Conservation (phyloP, 2,113 vertebrate genomes). For the Ictalurus punctatus region DNA sequence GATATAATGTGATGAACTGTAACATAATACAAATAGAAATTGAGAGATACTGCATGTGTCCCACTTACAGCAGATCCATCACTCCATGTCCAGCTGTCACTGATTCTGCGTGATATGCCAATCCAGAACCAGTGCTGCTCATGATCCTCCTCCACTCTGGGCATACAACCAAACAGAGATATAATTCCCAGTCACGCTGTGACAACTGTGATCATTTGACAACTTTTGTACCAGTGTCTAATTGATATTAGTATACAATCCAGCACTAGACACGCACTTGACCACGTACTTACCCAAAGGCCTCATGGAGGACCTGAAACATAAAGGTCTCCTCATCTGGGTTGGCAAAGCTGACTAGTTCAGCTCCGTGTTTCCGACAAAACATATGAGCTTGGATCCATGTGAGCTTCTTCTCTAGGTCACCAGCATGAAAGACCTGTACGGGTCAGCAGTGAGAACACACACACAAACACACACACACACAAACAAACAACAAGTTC, state of each 20-base stretch:
- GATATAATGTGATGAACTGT: background rate
- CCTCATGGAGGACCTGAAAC: slow-evolving; percentile 83
- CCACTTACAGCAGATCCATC: slow-evolving; percentile 89
- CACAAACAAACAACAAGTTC: background rate
- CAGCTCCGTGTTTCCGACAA: slow-evolving; percentile 82
- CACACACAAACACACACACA: background rate
- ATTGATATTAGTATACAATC: background rate
- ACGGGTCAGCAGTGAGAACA: background rate
- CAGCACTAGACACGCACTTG: background rate
- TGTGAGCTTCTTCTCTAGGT: slow-evolving; percentile 81
- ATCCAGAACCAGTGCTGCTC: slow-evolving; percentile 99
- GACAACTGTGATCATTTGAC: background rate
- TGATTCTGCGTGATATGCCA: slow-evolving; percentile 86
- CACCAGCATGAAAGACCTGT: slow-evolving; percentile 87
- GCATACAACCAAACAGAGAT: slow-evolving; percentile 25
- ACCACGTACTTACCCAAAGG: slow-evolving; percentile 82
- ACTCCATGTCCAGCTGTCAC: slow-evolving; percentile 91
- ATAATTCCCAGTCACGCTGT: background rate
- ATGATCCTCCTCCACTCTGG: slow-evolving; percentile 83
- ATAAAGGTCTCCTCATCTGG: slow-evolving; percentile 88
- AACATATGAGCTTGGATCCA: slow-evolving; percentile 86
- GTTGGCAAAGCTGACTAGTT: slow-evolving; percentile 86
- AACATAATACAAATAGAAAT: background rate
- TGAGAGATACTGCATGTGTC: background rate
- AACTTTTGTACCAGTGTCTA: background rate